Conservation (phyloP, 2,113 vertebrate genomes). For the rat (Rattus norvegicus) region GRCr8 NC_086022.1:156202001-156202500, state of each 20-base stretch:
- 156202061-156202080: not conserved
- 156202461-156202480: no score
- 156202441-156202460: no score
- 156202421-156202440: no score
- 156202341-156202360: not conserved
- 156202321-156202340: not conserved
- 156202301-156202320: not conserved
- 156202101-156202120: not conserved
- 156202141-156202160: not conserved
- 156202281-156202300: not conserved
- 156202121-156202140: not conserved
- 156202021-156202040: not conserved
- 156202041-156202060: not conserved
- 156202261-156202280: not conserved
- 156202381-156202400: no score
- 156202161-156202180: not conserved
- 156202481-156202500: no score
- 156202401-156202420: no score
- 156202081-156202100: not conserved
- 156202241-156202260: not conserved
- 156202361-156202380: not conserved
- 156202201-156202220: not conserved
- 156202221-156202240: not conserved
- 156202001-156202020: not conserved
- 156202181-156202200: not conserved